Conservation (phyloP, 2,113 vertebrate genomes). For the Erpornis zantholeuca region DNA sequence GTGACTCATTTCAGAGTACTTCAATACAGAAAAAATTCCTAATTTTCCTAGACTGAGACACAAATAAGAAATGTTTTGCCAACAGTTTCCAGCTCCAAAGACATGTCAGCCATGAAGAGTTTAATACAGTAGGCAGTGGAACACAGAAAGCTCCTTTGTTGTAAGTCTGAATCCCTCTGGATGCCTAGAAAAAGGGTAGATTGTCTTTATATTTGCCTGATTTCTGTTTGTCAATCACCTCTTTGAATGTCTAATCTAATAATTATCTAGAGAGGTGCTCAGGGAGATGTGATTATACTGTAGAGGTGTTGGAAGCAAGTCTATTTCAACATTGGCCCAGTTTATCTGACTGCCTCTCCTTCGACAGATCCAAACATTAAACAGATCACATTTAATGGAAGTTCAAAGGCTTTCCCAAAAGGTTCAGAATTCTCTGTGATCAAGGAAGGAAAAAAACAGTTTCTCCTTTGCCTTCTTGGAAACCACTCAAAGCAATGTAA, state of each 20-base stretch:
- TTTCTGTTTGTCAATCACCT: slow-evolving; percentile 2
- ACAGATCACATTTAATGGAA: slow-evolving; percentile 59
- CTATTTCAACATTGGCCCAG: not conserved
- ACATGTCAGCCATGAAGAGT: not conserved
- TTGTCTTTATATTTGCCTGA: slow-evolving; percentile 27
- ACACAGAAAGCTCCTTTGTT: not conserved
- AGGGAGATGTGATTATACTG: not conserved
- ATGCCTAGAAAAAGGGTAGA: not conserved
- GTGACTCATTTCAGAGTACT: slow-evolving; percentile 4
- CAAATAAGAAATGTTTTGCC: slow-evolving; percentile 6
- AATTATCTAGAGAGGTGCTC: not conserved
- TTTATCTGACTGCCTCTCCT: not conserved
- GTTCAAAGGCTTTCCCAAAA: slow-evolving; percentile 66
- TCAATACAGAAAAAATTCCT: not conserved
- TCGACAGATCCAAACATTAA: slow-evolving; percentile 29
- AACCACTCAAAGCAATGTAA: not conserved
- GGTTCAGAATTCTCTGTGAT: slow-evolving; percentile 25
- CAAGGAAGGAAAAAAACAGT: not conserved
- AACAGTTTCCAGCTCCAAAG: not conserved
- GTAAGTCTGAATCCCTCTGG: not conserved
- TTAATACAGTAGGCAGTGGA: not conserved
- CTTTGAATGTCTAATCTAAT: slow-evolving; percentile 17
- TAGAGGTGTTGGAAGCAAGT: slow-evolving; percentile 25
- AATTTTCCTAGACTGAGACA: not conserved
- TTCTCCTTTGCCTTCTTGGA: slow-evolving; percentile 40